Evolutionary conservation across 2,888 invertebrate genomes (phyloP), one percentile per base, ranked within the genome.

Genomic region (Stenotaenia linearis): DNA sequence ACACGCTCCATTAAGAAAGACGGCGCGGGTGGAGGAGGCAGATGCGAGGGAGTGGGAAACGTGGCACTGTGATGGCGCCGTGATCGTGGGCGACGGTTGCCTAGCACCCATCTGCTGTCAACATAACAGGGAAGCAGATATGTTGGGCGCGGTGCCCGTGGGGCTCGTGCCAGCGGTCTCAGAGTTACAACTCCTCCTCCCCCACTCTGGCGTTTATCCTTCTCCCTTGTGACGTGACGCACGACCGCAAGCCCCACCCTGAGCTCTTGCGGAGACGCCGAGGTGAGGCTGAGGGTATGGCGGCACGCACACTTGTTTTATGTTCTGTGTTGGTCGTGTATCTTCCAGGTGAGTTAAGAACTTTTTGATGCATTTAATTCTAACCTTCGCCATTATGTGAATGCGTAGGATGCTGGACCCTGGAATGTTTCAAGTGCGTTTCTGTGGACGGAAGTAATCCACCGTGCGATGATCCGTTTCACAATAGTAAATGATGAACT

Each of bases 391-490:
- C 23, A 23, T 23, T 56, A n/a, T n/a, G n/a, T n/a, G n/a, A n/a
- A n/a, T 77, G 50, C 78, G 40, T 81, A 82, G 82, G 76, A 32
- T 78, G 77, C 18, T 83, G 81, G 10, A 89, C 90, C 79, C 96
- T 98, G 85, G 98, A 97, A 87, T 98, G 98, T 86, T 98, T 97
- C 89, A 97, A 97, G 86, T 98, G 98, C 86, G 93, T 95, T 77
- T 97, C 97, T 0, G 91, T 95, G 87, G 94, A 95, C 85, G 93
- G 94, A 25, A 90, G 91, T 83, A 95, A 96, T 86, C 90, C 91
- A 78, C 91, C 93, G 0, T 97, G 97, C 86, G 98, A 89, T 83
- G 88, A 89, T 83, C 85, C 86, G 0, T 88, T 88, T 83, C 85
- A 87, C 83, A 86, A 78, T 28, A 78, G 56, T 56, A 56, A 50